phyloP scores from a whole-genome alignment of 35 echinoderm and acorn worm genomes.

The Ptychodera flava region DNA sequence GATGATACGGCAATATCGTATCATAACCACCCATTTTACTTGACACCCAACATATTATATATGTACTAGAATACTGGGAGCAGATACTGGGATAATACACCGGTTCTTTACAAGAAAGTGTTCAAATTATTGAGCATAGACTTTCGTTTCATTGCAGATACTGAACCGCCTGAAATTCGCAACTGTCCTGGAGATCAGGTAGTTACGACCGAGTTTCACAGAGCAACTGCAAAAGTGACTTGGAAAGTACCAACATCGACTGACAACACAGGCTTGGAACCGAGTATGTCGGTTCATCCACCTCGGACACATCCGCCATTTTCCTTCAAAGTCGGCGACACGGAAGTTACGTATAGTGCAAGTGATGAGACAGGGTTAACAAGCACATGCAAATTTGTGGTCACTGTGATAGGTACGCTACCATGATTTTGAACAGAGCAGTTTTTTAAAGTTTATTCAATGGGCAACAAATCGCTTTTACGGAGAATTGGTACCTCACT shows the following conservation, averaged over 20 bases:
- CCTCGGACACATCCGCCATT: neutral
- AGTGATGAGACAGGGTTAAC: neutral
- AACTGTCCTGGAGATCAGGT: neutral
- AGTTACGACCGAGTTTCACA: neutral
- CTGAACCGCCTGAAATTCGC: neutral
- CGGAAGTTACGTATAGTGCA: neutral
- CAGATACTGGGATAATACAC: neutral
- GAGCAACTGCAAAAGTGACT: neutral
- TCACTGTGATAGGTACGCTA: neutral
- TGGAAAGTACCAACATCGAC: neutral
- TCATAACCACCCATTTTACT: too few relatives aligned
- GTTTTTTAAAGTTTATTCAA: neutral
- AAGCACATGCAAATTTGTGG: neutral
- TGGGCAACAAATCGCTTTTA: neutral
- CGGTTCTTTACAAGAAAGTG: neutral
- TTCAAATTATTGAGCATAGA: neutral
- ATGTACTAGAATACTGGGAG: neutral
- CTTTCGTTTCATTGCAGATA: neutral
- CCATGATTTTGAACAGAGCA: neutral
- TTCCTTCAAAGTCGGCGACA: neutral
- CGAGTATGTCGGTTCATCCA: neutral
- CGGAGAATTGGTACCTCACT: too few relatives aligned
- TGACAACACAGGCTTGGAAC: neutral
- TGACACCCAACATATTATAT: too few relatives aligned
- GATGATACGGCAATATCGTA: too few relatives aligned